These are phyloP conservation scores for Drosophila buzzatii DNA, from an alignment of 2,888 invertebrate species.

Conservation along the genomic window DNA sequence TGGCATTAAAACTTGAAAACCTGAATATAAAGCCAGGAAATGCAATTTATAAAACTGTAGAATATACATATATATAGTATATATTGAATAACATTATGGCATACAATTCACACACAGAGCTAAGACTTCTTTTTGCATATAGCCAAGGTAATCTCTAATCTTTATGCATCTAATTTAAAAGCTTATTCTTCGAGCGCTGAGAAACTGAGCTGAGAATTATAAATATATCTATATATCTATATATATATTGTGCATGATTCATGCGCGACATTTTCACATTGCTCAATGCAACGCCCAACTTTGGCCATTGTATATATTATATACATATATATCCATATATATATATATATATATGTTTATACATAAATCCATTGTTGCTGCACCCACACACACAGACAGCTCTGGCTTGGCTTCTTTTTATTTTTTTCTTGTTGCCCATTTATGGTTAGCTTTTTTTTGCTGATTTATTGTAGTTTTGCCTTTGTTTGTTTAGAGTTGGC, in stretches of 20 bases:
- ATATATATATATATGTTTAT: conserved; percentile 9
- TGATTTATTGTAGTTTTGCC: conserved; percentile 51
- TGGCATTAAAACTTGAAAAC: no score
- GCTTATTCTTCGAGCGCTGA: conserved; percentile 31
- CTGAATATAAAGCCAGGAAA: conserved; percentile 3
- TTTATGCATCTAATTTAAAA: conserved; percentile 45
- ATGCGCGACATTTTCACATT: conserved; percentile 59
- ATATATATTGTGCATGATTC: conserved; percentile 38
- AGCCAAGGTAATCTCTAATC: conserved; percentile 29
- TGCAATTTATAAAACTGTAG: background rate
- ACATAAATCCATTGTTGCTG: conserved; percentile 43
- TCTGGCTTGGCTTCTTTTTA: conserved; percentile 18
- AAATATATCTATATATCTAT: background rate
- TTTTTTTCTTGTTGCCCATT: conserved; percentile 34
- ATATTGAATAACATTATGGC: conserved; percentile 4
- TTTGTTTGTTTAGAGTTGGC: conserved; percentile 38
- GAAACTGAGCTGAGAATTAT: conserved; percentile 23
- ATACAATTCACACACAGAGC: conserved; percentile 1
- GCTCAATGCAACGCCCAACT: conserved; percentile 47
- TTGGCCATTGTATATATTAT: conserved; percentile 32
- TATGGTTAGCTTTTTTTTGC: conserved; percentile 51
- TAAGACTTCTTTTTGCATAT: conserved; percentile 12
- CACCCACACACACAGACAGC: conserved; percentile 42
- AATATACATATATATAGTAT: background rate
- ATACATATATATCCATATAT: background rate